Evolutionary conservation across 2,797 vertebrate genomes (phyloP), one percentile per base, ranked within the genome.

Genomic region (Iguana delicatissima): DNA sequence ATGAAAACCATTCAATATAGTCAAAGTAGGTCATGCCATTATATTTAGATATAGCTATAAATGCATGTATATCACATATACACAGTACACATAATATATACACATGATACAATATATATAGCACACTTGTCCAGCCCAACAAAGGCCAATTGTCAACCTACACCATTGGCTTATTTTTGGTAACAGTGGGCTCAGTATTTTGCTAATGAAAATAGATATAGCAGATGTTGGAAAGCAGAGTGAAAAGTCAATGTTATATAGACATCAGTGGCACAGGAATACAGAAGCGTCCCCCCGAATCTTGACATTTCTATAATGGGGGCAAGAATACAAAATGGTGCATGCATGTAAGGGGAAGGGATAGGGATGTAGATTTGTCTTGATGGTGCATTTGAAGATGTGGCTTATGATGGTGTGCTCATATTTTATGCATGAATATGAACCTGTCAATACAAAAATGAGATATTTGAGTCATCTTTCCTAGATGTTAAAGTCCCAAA

Each of bases 391-490:
- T 24, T 89, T 62, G 79, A 0, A 64, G 52, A 12, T 73, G 0
- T 50, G 9, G 35, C 0, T 29, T 35, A 77, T n/a, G 57, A 7
- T 2, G 0, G n/a, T 42, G 18, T 73, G 74, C n/a, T 87, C 0
- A 0, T 14, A 2, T 86, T 24, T 59, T 52, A 13, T 57, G 79
- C 0, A 1, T 64, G 92, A 24, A 24, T 9, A 0, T 0, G 0
- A 38, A 77, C 18, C n/a, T 87, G 79, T 76, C 85, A 55, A 77
- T 35, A 35, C 20, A 77, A 74, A 74, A 46, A 29, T 16, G 50
- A 74, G 59, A 38, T 55, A 67, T n/a, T 22, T 50, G 64, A 90
- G 24, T 64, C 24, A 59, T 42, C 13, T 86, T 24, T 35, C 20
- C 32, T 26, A 52, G 76, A 90, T 85, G n/a, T 32, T 87, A 52